Base-by-base conservation (phyloP, 2,888 invertebrate genomes). In the Agrotis puta region DNA sequence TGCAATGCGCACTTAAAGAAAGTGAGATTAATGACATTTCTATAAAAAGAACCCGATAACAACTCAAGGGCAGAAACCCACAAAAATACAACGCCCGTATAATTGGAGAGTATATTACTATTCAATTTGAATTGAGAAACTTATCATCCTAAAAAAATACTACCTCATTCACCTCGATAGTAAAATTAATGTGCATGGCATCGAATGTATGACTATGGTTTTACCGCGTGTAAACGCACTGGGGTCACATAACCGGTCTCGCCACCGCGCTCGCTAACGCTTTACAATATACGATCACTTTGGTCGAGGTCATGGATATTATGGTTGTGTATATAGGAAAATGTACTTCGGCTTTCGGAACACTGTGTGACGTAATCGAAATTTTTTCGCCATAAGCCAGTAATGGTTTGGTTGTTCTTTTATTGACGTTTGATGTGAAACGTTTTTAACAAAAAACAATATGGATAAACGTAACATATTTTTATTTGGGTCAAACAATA, bases 291-390 rank as follows among this genome's bases (percentile, higher is more conserved):
- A 16, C 1, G 3, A 22, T 9, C 14, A 22, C 13, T 3, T 22
- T 16, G 9, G 13, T 13, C 18, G n/a, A 27, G 2, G n/a, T 16
- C 3, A 51, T 22, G 9, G 6, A 50, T 16, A 62, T 45, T 73
- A 83, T 83, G 77, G 81, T 81, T 81, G 72, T 64, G 27, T 50
- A 27, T 18, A 33, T 43, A 56, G 54, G 61, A 70, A 70, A 76
- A 70, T 58, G 24, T 70, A 69, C 69, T 68, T 53, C 22, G 13
- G 48, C 11, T 62, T 51, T 61, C 5, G 11, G 24, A 59, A 64
- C n/a, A 48, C 58, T 56, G 39, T 47, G 39, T 43, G 64, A 18
- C 20, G 18, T 20, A 27, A 66, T 16, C 27, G 48, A 24, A 20
- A 9, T 3, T 11, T 70, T 61, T 48, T 56, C 22, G 24, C 54